Conservation (phyloP, 2,888 invertebrate genomes). For the Drosophila meridionalis region DNA sequence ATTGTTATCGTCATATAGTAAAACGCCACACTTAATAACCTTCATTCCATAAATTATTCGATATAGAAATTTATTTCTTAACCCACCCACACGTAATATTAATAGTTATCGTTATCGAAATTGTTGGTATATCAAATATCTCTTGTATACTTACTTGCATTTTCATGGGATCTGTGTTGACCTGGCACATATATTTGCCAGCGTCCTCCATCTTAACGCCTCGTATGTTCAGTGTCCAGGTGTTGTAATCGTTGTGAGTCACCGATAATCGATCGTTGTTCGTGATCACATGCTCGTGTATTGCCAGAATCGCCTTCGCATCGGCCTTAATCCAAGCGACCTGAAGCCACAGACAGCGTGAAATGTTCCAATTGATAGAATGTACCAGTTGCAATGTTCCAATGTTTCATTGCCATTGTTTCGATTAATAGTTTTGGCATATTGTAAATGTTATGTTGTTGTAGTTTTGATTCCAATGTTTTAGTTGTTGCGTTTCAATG, state of each 20-base stretch:
- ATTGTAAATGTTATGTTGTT: background rate
- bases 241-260: conserved; percentile 96
- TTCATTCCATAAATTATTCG: background rate
- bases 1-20: background rate
- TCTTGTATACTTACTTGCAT: conserved; percentile 90
- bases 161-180: conserved; percentile 97
- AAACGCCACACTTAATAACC: background rate
- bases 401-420: background rate
- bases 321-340: conserved; percentile 98
- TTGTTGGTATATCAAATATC: background rate
- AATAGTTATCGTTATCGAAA: background rate
- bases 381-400: conserved; percentile 14
- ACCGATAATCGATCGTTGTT: conserved; percentile 95
- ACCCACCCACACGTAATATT: background rate
- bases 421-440: background rate
- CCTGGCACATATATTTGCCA: conserved; percentile 97
- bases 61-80: background rate
- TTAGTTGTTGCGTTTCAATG: background rate
- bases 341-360: conserved; percentile 84
- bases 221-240: conserved; percentile 95
- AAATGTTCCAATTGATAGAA: conserved; percentile 9
- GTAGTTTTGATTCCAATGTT: background rate
- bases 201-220: conserved; percentile 94
- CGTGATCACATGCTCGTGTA: conserved; percentile 97
- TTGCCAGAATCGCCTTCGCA: conserved; percentile 96